Conservation (phyloP, 1,140 invertebrate species). For the Latrodectus geometricus region DNA sequence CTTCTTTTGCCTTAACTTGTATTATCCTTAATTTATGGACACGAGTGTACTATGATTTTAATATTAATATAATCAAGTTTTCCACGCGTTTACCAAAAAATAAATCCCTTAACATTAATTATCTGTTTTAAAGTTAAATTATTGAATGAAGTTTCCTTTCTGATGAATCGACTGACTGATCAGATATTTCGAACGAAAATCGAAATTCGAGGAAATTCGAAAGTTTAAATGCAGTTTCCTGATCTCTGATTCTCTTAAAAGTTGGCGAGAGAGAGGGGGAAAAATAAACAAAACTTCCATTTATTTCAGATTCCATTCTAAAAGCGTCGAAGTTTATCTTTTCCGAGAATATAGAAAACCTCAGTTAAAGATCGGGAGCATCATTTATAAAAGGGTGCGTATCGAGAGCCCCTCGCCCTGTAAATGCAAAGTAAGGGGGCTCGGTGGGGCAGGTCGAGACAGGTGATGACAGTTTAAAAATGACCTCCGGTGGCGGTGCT, state of each 20-base stretch:
- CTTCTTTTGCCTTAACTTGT: too few species aligned
- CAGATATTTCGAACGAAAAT: background rate
- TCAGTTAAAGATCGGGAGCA: constrained; percentile 32
- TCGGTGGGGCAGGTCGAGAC: background rate
- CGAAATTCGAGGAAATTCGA: background rate
- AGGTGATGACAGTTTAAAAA: constrained; percentile 47
- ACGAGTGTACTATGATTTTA: too few species aligned
- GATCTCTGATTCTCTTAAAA: too few species aligned
- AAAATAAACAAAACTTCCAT: background rate
- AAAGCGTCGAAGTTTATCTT: constrained; percentile 10
- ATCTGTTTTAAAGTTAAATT: too few species aligned
- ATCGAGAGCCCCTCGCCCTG: background rate
- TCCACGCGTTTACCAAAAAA: too few species aligned
- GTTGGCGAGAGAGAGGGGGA: background rate
- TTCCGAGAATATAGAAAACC: background rate
- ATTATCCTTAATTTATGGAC: too few species aligned
- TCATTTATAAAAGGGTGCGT: constrained; percentile 23
- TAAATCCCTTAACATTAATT: too few species aligned
- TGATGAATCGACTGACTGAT: background rate
- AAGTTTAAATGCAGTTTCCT: background rate
- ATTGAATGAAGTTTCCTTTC: too few species aligned
- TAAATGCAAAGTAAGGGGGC: constrained; percentile 21
- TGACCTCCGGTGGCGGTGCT: background rate
- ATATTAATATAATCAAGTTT: too few species aligned
- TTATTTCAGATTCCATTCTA: background rate